phyloP scores from a whole-genome alignment of 2,113 vertebrate species.

The Trachemys scripta region DNA sequence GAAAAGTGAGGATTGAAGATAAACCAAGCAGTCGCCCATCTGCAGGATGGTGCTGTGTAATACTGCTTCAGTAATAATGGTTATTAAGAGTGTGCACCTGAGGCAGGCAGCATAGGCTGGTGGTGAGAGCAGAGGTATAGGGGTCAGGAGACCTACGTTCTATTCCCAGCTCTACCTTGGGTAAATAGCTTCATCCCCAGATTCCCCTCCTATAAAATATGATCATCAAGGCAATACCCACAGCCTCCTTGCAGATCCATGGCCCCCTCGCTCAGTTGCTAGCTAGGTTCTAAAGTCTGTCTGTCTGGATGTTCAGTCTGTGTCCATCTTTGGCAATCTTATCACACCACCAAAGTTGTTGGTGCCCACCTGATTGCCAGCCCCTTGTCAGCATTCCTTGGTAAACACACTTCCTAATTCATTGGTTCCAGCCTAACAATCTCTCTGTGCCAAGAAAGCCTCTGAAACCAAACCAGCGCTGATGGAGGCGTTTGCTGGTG shows the following conservation, averaged over 20 bases:
- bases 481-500: neutral
- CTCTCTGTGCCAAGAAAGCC: neutral
- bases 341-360: neutral
- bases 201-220: rapidly evolving
- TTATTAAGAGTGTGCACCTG: rapidly evolving
- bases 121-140: neutral
- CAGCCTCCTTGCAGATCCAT: neutral
- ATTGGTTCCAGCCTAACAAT: neutral
- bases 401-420: neutral
- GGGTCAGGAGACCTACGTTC: neutral
- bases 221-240: rapidly evolving
- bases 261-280: neutral
- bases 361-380: too few species aligned
- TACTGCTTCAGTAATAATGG: rapidly evolving
- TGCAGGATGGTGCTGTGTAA: too few species aligned
- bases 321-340: neutral
- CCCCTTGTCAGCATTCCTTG: too few species aligned
- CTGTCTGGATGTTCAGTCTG: neutral
- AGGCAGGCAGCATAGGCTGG: neutral
- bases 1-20: rapidly evolving
- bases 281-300: too few species aligned
- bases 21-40: rapidly evolving
- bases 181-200: neutral
- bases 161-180: rapidly evolving
- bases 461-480: neutral